Evolutionary conservation across 2,113 vertebrate genomes (phyloP).

Genomic region (Budorcas taxicolor): DNA sequence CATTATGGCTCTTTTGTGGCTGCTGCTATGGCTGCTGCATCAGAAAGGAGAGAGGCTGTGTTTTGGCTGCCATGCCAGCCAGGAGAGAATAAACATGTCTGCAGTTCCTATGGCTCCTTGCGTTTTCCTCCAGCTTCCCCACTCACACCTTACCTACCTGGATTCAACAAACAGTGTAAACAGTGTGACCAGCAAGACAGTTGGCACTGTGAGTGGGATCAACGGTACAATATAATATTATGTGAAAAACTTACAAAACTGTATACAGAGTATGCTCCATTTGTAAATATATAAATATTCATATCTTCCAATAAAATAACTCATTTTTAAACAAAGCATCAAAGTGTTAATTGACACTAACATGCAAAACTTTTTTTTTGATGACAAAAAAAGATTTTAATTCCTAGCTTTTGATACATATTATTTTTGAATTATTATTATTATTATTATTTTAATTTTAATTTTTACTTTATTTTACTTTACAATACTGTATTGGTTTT

Average conservation of each 20-base stretch:
- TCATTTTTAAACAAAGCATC: not conserved
- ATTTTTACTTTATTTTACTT: no score
- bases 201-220: not conserved
- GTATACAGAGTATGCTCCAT: not conserved
- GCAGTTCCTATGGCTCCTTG: not conserved
- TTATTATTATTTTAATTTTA: no score
- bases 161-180: not conserved
- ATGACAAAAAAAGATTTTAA: no score
- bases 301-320: not conserved
- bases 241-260: not conserved
- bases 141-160: accelerated
- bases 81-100: not conserved
- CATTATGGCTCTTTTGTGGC: not conserved
- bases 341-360: not conserved
- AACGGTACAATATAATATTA: not conserved
- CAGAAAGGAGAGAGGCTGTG: not conserved
- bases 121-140: not conserved
- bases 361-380: not conserved
- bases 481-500: no score
- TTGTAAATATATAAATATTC: not conserved
- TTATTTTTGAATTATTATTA: no score
- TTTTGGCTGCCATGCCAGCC: not conserved
- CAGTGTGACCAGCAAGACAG: not conserved
- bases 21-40: not conserved
- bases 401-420: no score